Evolutionary conservation across 2,113 vertebrate genomes (phyloP).

Genomic region (Podilymbus podiceps): DNA sequence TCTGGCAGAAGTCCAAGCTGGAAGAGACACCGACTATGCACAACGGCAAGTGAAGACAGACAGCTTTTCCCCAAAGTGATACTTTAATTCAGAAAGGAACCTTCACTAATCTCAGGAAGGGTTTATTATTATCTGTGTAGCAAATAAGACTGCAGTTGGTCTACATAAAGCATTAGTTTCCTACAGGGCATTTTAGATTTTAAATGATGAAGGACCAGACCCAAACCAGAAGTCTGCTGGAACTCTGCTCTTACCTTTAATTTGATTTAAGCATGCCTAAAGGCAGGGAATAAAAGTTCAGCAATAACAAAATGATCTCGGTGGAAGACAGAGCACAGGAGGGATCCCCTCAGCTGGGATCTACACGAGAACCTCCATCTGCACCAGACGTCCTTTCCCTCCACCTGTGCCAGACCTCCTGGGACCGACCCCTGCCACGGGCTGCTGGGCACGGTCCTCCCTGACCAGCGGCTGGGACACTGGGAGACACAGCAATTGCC

Average conservation of each 20-base stretch:
- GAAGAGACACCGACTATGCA: constrained; percentile 29
- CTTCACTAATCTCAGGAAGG: constrained; percentile 16
- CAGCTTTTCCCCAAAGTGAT: constrained; percentile 39
- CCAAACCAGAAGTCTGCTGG: constrained; percentile 47
- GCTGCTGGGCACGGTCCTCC: neutral
- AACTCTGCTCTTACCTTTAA: constrained; percentile 32
- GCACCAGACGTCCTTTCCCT: neutral
- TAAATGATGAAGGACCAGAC: constrained; percentile 48
- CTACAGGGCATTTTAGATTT: constrained; percentile 41
- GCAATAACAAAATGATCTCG: neutral
- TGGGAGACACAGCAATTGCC: neutral
- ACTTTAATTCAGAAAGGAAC: constrained; percentile 63
- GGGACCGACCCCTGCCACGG: neutral
- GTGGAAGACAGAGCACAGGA: neutral
- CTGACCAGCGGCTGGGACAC: neutral
- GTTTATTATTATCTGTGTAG: constrained; percentile 53
- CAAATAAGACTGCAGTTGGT: constrained; percentile 49
- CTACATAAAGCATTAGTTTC: constrained; percentile 38
- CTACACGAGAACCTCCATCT: rapidly evolving
- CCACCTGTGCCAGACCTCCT: too few species aligned
- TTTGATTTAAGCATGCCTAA: constrained; percentile 19
- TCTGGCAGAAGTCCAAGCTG: constrained; percentile 16
- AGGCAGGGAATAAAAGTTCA: constrained; percentile 11
- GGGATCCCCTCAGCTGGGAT: neutral
- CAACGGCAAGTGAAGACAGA: neutral